Base-by-base conservation (phyloP, 2,797 vertebrate genomes). In the Poecilia picta region DNA sequence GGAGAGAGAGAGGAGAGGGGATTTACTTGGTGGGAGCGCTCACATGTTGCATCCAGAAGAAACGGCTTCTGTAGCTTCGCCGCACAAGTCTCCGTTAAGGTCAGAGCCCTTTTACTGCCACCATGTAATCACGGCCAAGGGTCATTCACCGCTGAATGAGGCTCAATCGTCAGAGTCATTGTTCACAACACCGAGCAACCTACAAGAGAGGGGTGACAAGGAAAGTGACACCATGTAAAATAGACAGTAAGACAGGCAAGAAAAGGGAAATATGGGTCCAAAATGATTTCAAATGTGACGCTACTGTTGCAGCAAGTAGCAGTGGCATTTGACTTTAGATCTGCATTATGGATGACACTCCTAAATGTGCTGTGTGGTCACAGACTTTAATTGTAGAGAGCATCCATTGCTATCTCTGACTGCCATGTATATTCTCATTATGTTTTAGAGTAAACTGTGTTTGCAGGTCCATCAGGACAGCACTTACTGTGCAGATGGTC, bases 401-500 rank as follows among this genome's bases (percentile, higher is more conserved):
- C 28, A 49, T 45, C 45, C 33, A 72, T 41, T 25, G 12, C 12
- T 77, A 39, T 78, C 47, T 71, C 23, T 72, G 59, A 62, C 28
- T 41, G 36, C 28, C 64, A 51, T 55, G 28, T 75, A 39, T 75
- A 8, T 81, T 16, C 5, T 16, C 25, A 12, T 68, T 28, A 46
- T 51, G 51, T 25, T 33, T 73, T 18, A 28, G 33, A 72, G 18
- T 59, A 47, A 46, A 43, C 74, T 55, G 23, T 82, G 74, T 90
- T 89, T 87, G 78, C 75, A 74, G 43, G 72, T 75, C 72, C 51
- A n/a, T 53, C 15, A 13, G 46, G 64, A 78, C 55, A 78, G 8
- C 72, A 78, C n/a, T 72, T 62, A 80, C 83, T 31, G 74, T 73
- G 78, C 91, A 94, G 90, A 93, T 93, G 91, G 88, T 41, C 47